Base-by-base conservation (phyloP, 2,113 vertebrate genomes). In the Neogale vison region DNA sequence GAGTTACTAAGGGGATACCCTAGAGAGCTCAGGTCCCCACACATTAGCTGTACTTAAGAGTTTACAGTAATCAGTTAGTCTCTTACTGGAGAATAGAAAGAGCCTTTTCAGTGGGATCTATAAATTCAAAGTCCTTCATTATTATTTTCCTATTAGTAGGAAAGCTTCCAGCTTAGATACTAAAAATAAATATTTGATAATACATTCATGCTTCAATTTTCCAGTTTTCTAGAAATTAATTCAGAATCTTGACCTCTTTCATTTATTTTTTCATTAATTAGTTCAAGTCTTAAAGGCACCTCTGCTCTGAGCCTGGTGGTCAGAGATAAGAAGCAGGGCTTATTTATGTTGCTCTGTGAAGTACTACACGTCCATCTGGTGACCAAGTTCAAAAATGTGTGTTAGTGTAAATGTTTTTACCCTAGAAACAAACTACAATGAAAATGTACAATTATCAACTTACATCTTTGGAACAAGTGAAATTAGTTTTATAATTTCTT, bases 221-320 rank as follows among this genome's bases (percentile, higher is more conserved):
- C n/a, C 69, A 88, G 11, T 96, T 90, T 92, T 95, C 61, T 96
- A 34, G 34, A 72, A 96, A 59, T 71, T 52, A 17, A 14, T 89
- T 14, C 4, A 34, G 76, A 63, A 72, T 93, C 47, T 84, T 90
- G 29, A 74, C 88, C 39, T 42, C 52, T 65, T 29, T 92, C 12
- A 13, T 81, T 83, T 92, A 34, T 90, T 95, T 96, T 65, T 83
- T 92, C 23, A 67, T 26, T 15, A 5, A 23, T 82, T 52, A 82
- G 71, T 93, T 74, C 42, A 65, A 29, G 3, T 65, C 20, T 57
- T 83, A 65, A 55, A 71, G 74, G 29, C 69, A 34, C 13, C 61
- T 72, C 59, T 91, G 72, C 65, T 74, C 14, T 59, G 67, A 87
- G 93, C 89, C 96, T 97, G 97, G 95, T 77, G 93, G 76, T 87